phyloP scores from a whole-genome alignment of 2,113 vertebrate species.

The Protobothrops flavoviridis region DNA sequence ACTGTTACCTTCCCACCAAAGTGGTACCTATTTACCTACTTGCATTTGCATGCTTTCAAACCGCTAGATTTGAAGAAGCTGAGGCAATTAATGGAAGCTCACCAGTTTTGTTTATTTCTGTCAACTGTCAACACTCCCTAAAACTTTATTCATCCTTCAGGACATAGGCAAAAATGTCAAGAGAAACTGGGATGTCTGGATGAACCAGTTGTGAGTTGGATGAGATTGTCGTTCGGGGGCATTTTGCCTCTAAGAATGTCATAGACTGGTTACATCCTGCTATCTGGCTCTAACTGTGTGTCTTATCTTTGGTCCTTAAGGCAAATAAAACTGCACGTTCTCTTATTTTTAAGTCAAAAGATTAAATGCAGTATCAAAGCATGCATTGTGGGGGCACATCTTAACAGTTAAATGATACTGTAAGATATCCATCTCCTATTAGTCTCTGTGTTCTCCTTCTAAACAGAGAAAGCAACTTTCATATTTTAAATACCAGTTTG shows the following conservation, averaged over 20 bases:
- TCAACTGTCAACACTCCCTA: neutral
- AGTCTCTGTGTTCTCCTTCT: neutral
- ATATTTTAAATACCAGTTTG: neutral
- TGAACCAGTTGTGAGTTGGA: neutral
- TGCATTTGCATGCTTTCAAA: neutral
- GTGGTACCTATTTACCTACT: neutral
- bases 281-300: neutral
- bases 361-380: neutral
- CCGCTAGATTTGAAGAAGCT: neutral
- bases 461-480: neutral
- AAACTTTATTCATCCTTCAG: neutral
- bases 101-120: neutral
- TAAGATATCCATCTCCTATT: neutral
- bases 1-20: neutral
- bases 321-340: neutral
- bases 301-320: neutral
- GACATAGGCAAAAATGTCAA: neutral
- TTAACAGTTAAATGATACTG: neutral
- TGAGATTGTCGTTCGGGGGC: neutral
- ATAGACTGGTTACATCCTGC: neutral
- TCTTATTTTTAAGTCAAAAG: neutral
- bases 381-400: neutral
- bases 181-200: neutral
- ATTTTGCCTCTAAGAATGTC: neutral
- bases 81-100: neutral